A percentile compares a stretch with the other conserved stretches of the same genome.
Conservation (phyloP, 2,888 invertebrate species). For the Pinctada fucata region DNA sequence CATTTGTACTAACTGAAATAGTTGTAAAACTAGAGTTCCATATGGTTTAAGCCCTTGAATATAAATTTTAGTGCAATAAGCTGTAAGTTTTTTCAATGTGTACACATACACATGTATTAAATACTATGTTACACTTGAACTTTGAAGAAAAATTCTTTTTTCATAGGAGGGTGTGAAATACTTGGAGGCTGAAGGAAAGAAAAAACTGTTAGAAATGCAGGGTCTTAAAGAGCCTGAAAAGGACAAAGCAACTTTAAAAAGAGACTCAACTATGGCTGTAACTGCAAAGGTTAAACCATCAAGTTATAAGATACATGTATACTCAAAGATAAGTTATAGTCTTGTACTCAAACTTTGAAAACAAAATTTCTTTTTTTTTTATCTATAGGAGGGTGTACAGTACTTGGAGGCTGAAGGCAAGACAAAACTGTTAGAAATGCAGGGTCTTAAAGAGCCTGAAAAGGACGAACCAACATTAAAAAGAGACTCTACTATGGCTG, state of each 20-base stretch:
- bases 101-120: no score
- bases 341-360: no score
- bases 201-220: conserved; percentile 61
- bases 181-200: conserved; percentile 62
- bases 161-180: conserved; percentile 66
- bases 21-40: no score
- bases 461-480: conserved; percentile 46
- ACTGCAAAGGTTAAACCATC: conserved; percentile 59
- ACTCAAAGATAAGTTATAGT: no score
- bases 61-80: no score
- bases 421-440: conserved; percentile 60
- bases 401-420: conserved; percentile 63
- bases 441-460: conserved; percentile 59
- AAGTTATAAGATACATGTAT: no score
- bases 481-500: conserved; percentile 61
- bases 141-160: no score
- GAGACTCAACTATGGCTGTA: conserved; percentile 61
- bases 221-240: conserved; percentile 57
- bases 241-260: conserved; percentile 46
- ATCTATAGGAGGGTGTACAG: conserved; percentile 65
- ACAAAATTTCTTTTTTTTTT: neutral
- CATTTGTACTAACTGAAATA: no score
- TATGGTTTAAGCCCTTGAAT: no score
- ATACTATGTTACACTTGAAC: no score
- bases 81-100: no score